Conservation (phyloP, 1,140 invertebrate species). For the Streblospio benedicti region DNA sequence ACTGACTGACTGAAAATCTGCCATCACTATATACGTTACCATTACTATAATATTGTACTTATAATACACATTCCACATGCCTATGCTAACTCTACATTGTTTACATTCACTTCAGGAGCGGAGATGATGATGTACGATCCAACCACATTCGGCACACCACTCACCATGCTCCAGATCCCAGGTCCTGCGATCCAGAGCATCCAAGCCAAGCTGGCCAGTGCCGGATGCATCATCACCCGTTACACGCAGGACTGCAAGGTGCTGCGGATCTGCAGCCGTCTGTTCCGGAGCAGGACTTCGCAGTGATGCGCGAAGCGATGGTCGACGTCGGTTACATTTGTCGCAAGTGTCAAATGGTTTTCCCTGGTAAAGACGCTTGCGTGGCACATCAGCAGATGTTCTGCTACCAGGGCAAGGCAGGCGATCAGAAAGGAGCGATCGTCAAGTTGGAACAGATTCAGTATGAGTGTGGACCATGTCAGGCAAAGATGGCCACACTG, state of each 20-base stretch:
- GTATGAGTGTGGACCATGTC: conserved; percentile 62
- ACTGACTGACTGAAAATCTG: too few species aligned
- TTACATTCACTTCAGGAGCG: too few species aligned
- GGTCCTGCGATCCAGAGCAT: conserved; percentile 49
- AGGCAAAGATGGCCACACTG: too few species aligned
- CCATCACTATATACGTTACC: too few species aligned
- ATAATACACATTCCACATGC: too few species aligned
- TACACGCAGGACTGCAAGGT: conserved; percentile 50
- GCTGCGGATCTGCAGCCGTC: conserved; percentile 40
- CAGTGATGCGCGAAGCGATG: conserved; percentile 54
- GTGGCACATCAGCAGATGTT: conserved; percentile 61
- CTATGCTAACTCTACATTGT: too few species aligned
- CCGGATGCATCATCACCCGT: conserved; percentile 44
- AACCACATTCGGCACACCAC: conserved; percentile 47
- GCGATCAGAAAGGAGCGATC: conserved; percentile 34
- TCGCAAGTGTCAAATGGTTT: conserved; percentile 74
- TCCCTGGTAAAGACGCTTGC: conserved; percentile 63
- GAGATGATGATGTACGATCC: conserved; percentile 45
- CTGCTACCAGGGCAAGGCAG: conserved; percentile 55
- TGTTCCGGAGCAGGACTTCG: conserved; percentile 33
- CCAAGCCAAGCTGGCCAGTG: conserved; percentile 44
- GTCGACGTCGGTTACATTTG: conserved; percentile 74
- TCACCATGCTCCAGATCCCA: conserved; percentile 51
- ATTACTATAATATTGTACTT: too few species aligned
- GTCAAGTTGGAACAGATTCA: conserved; percentile 52